phyloP scores from a whole-genome alignment of 2,113 vertebrate genomes.

The Shinisaurus crocodilurus region DNA sequence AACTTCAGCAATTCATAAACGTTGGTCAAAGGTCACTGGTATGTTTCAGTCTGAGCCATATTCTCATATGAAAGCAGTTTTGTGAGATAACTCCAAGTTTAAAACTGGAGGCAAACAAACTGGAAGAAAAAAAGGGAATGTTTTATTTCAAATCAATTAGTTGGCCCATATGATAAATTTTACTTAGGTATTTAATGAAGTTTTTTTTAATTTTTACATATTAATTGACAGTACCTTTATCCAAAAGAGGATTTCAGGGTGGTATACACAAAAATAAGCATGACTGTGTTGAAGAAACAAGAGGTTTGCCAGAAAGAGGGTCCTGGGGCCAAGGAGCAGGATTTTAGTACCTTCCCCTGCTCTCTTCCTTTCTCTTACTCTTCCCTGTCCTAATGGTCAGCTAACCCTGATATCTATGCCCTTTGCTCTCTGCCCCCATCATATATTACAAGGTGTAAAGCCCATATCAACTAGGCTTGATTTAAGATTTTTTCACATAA shows the following conservation, averaged over 20 bases:
- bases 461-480: not conserved
- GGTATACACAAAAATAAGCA: not conserved
- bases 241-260: not conserved
- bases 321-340: not conserved
- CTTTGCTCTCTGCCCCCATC: not conserved
- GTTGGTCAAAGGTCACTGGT: not conserved
- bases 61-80: not conserved
- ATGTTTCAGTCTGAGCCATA: not conserved
- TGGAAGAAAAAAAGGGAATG: not conserved
- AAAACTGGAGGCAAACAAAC: not conserved
- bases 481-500: not conserved
- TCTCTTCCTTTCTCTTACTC: not conserved
- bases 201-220: not conserved
- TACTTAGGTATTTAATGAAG: not conserved
- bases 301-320: not conserved
- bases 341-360: not conserved
- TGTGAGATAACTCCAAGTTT: not conserved
- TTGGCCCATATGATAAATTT: not conserved
- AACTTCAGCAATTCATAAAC: not conserved
- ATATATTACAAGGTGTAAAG: not conserved
- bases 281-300: not conserved
- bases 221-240: not conserved
- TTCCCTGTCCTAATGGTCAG: not conserved
- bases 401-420: not conserved
- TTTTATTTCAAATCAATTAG: not conserved